A percentile compares a stretch with the other conserved stretches of the same genome.
Evolutionary conservation across 2,888 invertebrate species (phyloP).

Genomic region (Ligdia adustata): DNA sequence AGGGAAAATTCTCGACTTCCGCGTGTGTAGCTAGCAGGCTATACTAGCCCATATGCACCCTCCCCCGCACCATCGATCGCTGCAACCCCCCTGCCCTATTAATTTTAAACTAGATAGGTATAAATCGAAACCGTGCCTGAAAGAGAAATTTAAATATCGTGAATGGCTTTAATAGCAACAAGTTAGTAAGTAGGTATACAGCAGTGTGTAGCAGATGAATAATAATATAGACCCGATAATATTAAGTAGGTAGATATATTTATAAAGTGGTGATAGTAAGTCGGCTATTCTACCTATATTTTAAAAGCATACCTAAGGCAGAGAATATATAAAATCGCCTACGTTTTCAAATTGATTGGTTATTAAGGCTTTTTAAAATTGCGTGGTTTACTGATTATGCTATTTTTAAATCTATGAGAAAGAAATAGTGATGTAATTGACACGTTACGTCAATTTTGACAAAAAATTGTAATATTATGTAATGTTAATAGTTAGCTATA

Average conservation of each 20-base stretch:
- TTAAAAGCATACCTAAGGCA: too few relatives aligned
- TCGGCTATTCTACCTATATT: too few relatives aligned
- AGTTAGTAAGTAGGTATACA: conserved; percentile 19
- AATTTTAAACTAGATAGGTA: conserved; percentile 36
- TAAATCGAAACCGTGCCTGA: conserved; percentile 25
- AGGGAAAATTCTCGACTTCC: conserved; percentile 76
- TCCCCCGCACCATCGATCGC: conserved; percentile 30
- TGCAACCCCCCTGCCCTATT: conserved; percentile 37
- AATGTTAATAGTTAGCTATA: too few relatives aligned
- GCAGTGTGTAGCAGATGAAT: conserved; percentile 16
- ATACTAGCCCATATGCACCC: conserved; percentile 35
- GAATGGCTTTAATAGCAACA: conserved; percentile 22
- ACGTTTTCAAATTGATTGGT: too few relatives aligned
- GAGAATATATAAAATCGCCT: too few relatives aligned
- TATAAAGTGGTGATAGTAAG: not conserved
- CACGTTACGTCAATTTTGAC: too few relatives aligned
- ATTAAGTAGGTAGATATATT: not conserved
- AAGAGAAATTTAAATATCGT: conserved; percentile 18
- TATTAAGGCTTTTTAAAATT: too few relatives aligned
- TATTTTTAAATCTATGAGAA: too few relatives aligned
- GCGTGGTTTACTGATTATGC: too few relatives aligned
- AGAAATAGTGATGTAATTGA: too few relatives aligned
- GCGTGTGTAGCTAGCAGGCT: conserved; percentile 41
- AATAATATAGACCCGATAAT: conserved; percentile 12
- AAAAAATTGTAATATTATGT: too few relatives aligned